phyloP scores from a whole-genome alignment of 2,113 vertebrate species.

The human (Homo sapiens) region DNA sequence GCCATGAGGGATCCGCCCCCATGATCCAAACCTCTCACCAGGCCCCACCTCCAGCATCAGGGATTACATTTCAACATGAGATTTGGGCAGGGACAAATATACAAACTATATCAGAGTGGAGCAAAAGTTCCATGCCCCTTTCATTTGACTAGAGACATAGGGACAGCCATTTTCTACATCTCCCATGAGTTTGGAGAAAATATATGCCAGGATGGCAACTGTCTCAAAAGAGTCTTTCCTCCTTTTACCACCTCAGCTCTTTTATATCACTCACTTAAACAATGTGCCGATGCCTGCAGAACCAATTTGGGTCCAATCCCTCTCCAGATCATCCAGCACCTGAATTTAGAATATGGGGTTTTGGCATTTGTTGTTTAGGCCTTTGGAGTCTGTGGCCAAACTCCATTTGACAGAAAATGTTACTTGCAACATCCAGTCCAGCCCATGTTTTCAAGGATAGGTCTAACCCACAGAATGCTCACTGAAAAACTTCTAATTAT shows the following conservation, averaged over 20 bases:
- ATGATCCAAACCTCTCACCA: no score
- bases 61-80: no score
- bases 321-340: background rate
- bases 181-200: background rate
- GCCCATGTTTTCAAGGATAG: background rate
- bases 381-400: background rate
- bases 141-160: background rate
- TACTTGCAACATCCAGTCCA: background rate
- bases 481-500: background rate
- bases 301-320: background rate
- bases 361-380: background rate
- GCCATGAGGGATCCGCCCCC: no score
- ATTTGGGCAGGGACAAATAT: no score
- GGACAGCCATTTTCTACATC: background rate
- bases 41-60: no score
- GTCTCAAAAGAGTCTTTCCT: background rate
- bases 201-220: background rate
- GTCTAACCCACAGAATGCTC: background rate
- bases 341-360: background rate
- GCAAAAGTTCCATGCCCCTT: background rate
- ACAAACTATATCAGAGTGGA: background rate
- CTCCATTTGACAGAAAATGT: background rate
- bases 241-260: background rate
- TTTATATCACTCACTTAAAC: background rate
- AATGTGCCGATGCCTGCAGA: background rate